phyloP scores from a whole-genome alignment of 2,113 vertebrate species.

The Spermophilus dauricus region DNA sequence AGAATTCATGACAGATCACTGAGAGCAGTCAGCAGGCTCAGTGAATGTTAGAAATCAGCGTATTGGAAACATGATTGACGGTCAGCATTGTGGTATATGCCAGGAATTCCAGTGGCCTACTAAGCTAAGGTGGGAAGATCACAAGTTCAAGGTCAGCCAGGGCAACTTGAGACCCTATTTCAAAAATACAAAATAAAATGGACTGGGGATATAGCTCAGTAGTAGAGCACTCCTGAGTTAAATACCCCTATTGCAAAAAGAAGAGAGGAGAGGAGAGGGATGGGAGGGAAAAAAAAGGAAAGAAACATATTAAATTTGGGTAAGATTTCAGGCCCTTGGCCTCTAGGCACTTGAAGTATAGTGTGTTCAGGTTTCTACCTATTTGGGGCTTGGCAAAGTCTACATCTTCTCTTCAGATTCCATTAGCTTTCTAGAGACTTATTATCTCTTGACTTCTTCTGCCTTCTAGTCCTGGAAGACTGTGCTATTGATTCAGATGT shows the following conservation, averaged over 20 bases:
- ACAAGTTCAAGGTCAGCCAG: too few species aligned
- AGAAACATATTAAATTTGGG: background rate
- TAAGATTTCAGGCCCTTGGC: background rate
- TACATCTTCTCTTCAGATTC: background rate
- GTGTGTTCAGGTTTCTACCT: background rate
- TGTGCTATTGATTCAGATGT: background rate
- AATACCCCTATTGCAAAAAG: too few species aligned
- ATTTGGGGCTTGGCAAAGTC: background rate
- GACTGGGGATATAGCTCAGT: too few species aligned
- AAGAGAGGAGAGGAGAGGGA: too few species aligned
- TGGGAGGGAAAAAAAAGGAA: background rate
- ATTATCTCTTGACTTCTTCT: background rate
- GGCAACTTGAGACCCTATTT: too few species aligned
- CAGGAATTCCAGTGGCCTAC: too few species aligned
- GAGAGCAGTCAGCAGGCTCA: background rate
- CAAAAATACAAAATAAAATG: too few species aligned
- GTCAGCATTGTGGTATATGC: too few species aligned
- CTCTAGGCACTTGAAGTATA: background rate
- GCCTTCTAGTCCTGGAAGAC: background rate
- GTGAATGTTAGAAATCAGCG: background rate
- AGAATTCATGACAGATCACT: background rate
- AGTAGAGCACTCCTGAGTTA: background rate
- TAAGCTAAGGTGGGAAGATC: too few species aligned
- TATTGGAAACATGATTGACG: background rate
- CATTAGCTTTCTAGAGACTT: background rate